Conservation (phyloP, 2,113 vertebrate genomes). For the Podiceps cristatus region DNA sequence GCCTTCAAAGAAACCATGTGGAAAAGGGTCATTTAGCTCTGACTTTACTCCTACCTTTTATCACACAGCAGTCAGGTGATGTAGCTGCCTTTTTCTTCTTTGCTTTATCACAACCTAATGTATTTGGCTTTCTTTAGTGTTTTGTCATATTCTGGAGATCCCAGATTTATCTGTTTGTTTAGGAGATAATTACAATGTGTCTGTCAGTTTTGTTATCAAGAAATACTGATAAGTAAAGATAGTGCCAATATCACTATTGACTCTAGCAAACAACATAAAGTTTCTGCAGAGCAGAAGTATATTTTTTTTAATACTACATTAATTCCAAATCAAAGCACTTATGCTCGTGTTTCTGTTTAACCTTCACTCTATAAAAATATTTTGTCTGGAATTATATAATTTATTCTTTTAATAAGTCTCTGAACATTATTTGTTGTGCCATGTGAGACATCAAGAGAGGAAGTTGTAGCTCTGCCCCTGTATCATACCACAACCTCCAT, state of each 20-base stretch:
- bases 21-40: background rate
- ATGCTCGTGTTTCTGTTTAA: background rate
- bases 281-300: background rate
- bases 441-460: background rate
- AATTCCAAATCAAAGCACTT: background rate
- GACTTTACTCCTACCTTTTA: background rate
- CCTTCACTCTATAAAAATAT: background rate
- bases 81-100: background rate
- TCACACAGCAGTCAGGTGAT: background rate
- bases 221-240: background rate
- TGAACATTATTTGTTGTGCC: background rate
- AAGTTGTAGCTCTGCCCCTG: background rate
- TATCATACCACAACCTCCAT: background rate
- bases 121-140: background rate
- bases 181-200: background rate
- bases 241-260: background rate
- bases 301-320: background rate
- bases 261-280: background rate
- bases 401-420: background rate
- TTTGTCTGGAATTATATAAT: background rate
- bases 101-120: background rate
- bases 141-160: background rate
- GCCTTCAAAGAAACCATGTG: background rate
- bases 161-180: background rate
- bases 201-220: background rate